Evolutionary conservation across 53 echinoderm and acorn worm genomes (phyloP), one percentile per base, ranked within the genome.

Genomic region (Hippasteria phrygiana): DNA sequence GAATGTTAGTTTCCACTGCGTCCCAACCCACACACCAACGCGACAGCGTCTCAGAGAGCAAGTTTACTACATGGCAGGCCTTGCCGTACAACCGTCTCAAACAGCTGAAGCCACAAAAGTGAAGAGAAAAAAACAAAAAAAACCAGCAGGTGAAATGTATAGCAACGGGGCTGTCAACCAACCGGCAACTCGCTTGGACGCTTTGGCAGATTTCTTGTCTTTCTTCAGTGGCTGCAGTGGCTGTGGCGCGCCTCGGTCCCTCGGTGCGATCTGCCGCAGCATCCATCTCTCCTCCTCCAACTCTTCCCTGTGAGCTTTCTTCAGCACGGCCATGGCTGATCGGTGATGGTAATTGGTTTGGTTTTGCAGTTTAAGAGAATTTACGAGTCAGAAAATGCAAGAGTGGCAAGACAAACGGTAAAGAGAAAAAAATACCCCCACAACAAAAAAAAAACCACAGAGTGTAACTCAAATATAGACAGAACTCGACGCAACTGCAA

Each of bases 271-370:
- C 81, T 63, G 81, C 5, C 28, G 63, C 26, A 81, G 66, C 64
- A 63, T 65, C 37, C 45, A 42, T 43, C 65, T 29, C 81, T 81
- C 81, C 20, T 17, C 39, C 42, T 33, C 41, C 65, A 81, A 62
- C 46, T 81, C 81, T 18, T 81, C 64, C n/a, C 31, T 27, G 65
- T 81, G 47, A 6, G 81, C n/a, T 41, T 81, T 63, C 63, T 62
- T 81, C 32, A 87, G 20, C 70, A 87, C n/a, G 17, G 46, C 72
- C n/a, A 87, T 28, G 71, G 73, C 71, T 87, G 55, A 42, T 50
- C 14, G 67, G 31, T 18, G 36, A 53, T 32, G 31, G 51, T 53
- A 18, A 8, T 18, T 6, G 34, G 51, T 53, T 24, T 53, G 45
- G 38, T 77, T 54, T 77, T 14, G 2, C 6, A 11, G 46, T 3